Evolutionary conservation across 2,888 invertebrate species (phyloP).

Genomic region (Cheilosia pagana): DNA sequence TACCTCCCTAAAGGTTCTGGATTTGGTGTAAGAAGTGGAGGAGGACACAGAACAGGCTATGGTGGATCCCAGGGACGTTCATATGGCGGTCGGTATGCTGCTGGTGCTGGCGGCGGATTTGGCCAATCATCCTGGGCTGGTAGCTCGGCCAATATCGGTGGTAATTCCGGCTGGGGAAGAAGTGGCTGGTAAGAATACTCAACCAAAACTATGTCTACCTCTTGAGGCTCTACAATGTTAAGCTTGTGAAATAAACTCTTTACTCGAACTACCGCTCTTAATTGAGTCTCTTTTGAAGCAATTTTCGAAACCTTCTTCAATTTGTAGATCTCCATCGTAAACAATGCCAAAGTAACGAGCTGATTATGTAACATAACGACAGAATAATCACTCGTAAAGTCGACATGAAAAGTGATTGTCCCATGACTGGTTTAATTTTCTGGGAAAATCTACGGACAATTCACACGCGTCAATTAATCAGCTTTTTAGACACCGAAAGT

Average conservation of each 20-base stretch:
- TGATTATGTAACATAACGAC: constrained; percentile 8
- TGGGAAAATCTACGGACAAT: constrained; percentile 2
- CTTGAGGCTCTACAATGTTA: constrained; percentile 17
- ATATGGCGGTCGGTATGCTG: background rate
- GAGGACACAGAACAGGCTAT: background rate
- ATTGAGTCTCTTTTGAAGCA: background rate
- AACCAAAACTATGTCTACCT: background rate
- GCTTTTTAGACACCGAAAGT: background rate
- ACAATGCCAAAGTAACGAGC: constrained; percentile 2
- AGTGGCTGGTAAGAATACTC: constrained; percentile 16
- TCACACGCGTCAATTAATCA: constrained; percentile 47
- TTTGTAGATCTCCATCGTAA: background rate
- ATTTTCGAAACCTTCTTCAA: background rate
- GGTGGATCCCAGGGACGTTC: constrained; percentile 23
- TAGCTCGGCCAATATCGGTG: constrained; percentile 1
- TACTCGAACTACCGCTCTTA: constrained; percentile 8
- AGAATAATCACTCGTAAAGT: constrained; percentile 5
- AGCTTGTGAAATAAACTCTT: constrained; percentile 30
- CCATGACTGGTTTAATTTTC: background rate
- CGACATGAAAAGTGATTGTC: constrained; percentile 14
- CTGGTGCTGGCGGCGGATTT: constrained; percentile 11
- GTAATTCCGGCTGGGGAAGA: constrained; percentile 12
- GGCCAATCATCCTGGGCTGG: constrained; percentile 30
- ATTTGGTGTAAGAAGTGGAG: constrained; percentile 24
- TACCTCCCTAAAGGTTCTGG: constrained; percentile 16